Conservation (phyloP, 2,888 invertebrate genomes). For the Poecilobothrus nobilitatus region DNA sequence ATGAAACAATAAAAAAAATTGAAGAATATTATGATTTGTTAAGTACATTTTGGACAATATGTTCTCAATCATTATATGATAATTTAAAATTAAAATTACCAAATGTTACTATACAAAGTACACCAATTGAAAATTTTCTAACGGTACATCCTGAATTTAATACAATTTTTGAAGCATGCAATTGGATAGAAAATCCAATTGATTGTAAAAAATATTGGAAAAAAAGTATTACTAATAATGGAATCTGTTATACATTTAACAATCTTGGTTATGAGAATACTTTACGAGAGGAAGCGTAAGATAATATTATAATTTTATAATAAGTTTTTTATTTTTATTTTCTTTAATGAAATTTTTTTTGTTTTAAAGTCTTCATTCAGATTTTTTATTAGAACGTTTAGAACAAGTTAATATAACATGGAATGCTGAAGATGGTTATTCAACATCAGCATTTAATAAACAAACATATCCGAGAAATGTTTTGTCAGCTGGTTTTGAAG, state of each 20-base stretch:
- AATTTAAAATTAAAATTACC: not conserved
- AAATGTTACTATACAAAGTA: constrained; percentile 2
- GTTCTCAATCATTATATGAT: not conserved
- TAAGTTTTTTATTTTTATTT: not conserved
- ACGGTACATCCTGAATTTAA: constrained; percentile 11
- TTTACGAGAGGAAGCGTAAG: constrained; percentile 13
- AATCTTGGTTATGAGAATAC: constrained; percentile 14
- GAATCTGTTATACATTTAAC: constrained; percentile 18
- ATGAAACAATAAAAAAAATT: not conserved
- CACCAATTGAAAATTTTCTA: constrained; percentile 9
- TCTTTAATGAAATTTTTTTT: not conserved
- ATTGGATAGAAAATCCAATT: constrained; percentile 11
- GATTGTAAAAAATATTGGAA: constrained; percentile 12
- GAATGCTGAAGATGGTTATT: constrained; percentile 29
- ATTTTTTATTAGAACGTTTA: constrained; percentile 8
- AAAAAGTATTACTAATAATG: constrained; percentile 14
- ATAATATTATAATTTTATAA: not conserved
- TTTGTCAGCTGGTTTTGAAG: constrained; percentile 29
- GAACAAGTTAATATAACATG: constrained; percentile 21
- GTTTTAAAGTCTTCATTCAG: constrained; percentile 8
- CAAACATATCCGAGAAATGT: constrained; percentile 27
- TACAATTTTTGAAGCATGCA: constrained; percentile 13
- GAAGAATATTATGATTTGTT: not conserved
- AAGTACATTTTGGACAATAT: not conserved
- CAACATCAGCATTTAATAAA: constrained; percentile 16